Percentiles rank a stretch among this genome's conserved stretches.
Evolutionary conservation across 1,140 invertebrate genomes (phyloP).

Genomic region (Cotesia vestalis): DNA sequence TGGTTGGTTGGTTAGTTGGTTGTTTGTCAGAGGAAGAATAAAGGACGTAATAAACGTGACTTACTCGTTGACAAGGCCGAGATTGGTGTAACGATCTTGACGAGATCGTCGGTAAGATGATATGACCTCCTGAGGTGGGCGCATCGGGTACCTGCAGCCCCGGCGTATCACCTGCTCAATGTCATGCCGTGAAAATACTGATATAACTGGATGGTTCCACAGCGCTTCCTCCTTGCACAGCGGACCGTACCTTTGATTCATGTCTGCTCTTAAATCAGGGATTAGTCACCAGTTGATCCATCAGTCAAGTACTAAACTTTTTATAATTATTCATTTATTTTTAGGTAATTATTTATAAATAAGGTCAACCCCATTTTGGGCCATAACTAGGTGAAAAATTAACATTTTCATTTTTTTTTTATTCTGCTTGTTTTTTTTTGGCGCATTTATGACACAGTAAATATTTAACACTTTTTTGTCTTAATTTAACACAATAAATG

Average conservation of each 20-base stretch:
- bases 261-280: constrained; percentile 64
- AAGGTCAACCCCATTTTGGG: no score
- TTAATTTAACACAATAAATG: no score
- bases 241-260: constrained; percentile 72
- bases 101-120: constrained; percentile 78
- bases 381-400: background rate
- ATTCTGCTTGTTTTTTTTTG: no score
- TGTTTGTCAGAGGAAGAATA: background rate
- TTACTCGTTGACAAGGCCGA: constrained; percentile 84
- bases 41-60: constrained; percentile 51
- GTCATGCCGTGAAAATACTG: constrained; percentile 77
- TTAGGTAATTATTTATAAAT: no score
- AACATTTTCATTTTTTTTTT: constrained; percentile 7
- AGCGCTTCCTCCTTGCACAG: constrained; percentile 81
- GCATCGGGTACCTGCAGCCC: constrained; percentile 77
- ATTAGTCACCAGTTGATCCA: constrained; percentile 45
- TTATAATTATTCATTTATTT: constrained; percentile 15
- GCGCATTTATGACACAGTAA: no score
- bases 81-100: constrained; percentile 80
- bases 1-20: no score
- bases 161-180: constrained; percentile 80
- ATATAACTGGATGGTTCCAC: constrained; percentile 79
- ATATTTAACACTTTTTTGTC: no score
- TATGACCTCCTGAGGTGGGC: constrained; percentile 85
- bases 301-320: constrained; percentile 36